Percentiles rank a stretch among this genome's conserved stretches.
These are phyloP conservation scores for Eurytemora carolleeae DNA, from an alignment of 1,140 invertebrate species.

Conservation along the genomic window DNA sequence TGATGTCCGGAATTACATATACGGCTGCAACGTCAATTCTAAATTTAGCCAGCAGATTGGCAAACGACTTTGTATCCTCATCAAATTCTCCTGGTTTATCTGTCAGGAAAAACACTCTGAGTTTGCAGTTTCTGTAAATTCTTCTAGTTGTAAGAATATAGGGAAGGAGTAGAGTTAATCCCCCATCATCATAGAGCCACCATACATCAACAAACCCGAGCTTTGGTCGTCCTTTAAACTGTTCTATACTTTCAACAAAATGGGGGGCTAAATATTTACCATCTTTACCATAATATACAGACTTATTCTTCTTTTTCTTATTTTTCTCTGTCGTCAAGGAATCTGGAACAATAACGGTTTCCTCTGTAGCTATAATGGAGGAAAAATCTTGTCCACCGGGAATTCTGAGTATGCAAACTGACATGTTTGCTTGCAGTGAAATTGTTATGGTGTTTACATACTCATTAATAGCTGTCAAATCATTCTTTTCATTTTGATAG, in stretches of 20 bases:
- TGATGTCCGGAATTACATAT: slow-evolving; percentile 67
- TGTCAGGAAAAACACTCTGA: slow-evolving; percentile 72
- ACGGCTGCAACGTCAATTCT: slow-evolving; percentile 76
- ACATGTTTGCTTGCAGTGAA: slow-evolving; percentile 34
- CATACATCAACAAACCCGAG: slow-evolving; percentile 41
- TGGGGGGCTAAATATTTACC: no score
- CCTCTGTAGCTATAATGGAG: no score
- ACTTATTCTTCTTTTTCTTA: no score
- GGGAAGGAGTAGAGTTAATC: slow-evolving; percentile 66
- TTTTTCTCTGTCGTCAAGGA: no score
- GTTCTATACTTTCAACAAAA: no score
- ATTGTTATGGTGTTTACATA: slow-evolving; percentile 27
- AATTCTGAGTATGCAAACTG: slow-evolving; percentile 33
- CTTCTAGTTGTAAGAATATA: slow-evolving; percentile 72
- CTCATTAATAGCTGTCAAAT: slow-evolving; percentile 24
- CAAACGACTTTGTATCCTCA: slow-evolving; percentile 45
- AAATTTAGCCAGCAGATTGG: slow-evolving; percentile 72
- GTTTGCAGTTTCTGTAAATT: slow-evolving; percentile 59
- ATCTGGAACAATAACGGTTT: no score
- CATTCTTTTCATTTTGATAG: slow-evolving; percentile 24
- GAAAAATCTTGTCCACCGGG: slow-evolving; percentile 27
- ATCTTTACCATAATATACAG: no score
- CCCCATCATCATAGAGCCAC: slow-evolving; percentile 41
- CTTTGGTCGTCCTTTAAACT: no score
- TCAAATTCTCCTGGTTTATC: slow-evolving; percentile 38